Percentiles rank a stretch among this genome's conserved stretches.
phyloP scores from a whole-genome alignment of 2,888 invertebrate genomes.

The Andrena marginata region DNA sequence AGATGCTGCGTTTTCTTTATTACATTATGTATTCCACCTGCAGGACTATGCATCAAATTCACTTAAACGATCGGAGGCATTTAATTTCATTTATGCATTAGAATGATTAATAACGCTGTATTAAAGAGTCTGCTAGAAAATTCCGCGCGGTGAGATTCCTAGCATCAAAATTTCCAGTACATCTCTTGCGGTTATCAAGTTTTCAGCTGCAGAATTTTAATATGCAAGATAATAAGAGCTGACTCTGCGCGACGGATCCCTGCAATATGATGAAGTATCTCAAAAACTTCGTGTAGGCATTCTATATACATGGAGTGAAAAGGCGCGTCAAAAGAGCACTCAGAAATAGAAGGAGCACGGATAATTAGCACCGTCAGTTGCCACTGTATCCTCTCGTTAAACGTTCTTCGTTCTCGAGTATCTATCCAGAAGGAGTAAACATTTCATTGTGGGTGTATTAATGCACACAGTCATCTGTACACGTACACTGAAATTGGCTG shows the following conservation, averaged over 20 bases:
- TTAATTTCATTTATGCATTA: neutral
- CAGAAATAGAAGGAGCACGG: conserved; percentile 18
- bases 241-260: neutral
- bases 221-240: neutral
- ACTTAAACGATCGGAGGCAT: neutral
- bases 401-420: conserved; percentile 50
- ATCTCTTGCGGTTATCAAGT: too few relatives aligned
- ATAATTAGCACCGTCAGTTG: conserved; percentile 41
- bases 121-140: neutral
- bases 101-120: neutral
- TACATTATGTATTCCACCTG: conserved; percentile 13
- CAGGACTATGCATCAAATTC: neutral
- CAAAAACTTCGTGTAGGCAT: neutral
- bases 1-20: neutral
- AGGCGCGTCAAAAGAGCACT: conserved; percentile 23
- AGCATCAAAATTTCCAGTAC: too few relatives aligned
- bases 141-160: too few relatives aligned
- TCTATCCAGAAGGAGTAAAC: conserved; percentile 45
- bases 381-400: conserved; percentile 45
- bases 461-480: neutral
- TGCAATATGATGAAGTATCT: neutral
- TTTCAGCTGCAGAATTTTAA: neutral
- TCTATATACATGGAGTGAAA: neutral
- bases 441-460: conserved; percentile 31
- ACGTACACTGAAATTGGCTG: conserved; percentile 10